phyloP scores from a whole-genome alignment of 1,140 invertebrate genomes.

The Apocrypta bakeri region DNA sequence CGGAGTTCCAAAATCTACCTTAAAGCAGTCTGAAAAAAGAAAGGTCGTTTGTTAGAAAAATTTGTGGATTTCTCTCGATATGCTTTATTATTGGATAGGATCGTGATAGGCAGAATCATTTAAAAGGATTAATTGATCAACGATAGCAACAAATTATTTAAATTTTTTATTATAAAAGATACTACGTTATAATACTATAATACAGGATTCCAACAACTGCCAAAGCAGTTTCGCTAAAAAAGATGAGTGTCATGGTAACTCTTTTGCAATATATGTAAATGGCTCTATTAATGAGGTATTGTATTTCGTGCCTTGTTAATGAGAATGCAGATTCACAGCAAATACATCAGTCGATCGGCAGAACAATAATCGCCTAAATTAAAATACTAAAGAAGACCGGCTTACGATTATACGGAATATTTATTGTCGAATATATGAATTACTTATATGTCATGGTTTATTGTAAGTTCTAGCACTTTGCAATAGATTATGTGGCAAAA shows the following conservation, averaged over 20 bases:
- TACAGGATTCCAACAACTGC: background rate
- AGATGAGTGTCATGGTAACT: background rate
- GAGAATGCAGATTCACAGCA: background rate
- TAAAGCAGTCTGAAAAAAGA: background rate
- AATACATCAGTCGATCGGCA: background rate
- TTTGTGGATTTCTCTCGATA: background rate
- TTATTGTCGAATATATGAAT: background rate
- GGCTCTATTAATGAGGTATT: background rate
- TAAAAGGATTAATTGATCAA: background rate
- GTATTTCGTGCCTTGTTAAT: background rate
- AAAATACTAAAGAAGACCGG: background rate
- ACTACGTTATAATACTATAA: background rate
- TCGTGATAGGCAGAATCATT: background rate
- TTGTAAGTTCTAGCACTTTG: background rate
- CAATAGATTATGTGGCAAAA: no score
- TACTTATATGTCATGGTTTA: background rate
- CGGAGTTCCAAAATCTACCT: background rate
- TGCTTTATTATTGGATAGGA: no score
- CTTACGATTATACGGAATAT: background rate
- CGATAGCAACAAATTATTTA: background rate
- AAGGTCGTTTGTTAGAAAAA: background rate
- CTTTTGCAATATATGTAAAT: background rate
- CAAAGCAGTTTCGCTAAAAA: background rate
- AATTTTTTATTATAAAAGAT: background rate
- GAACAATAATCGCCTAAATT: background rate